Base-by-base conservation (phyloP, 2,113 vertebrate species). In the Eolophus roseicapilla region DNA sequence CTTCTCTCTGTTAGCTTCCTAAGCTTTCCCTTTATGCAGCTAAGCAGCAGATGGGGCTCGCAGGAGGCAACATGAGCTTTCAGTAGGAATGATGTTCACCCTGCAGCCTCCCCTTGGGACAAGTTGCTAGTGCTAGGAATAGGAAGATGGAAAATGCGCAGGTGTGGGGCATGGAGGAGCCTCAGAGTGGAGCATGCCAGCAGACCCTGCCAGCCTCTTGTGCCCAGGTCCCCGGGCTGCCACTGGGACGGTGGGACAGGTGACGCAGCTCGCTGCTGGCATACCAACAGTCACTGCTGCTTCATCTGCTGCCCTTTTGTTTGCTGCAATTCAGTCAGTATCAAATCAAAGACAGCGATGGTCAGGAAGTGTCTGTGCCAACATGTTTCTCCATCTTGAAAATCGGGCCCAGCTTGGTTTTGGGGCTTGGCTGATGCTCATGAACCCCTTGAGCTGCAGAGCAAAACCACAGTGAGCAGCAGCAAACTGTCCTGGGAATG, bases 241-340 rank as follows among this genome's bases (percentile, higher is more conserved):
- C 47, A 18, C 63, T 3, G 4, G 29, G 20, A 14, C 3, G 4
- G 6, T 6, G 10, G 73, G 31, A 23, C 7, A 8, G 86, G 76
- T 82, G 84, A 62, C 24, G 4, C 44, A 18, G 47, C 70, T 46
- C 39, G 0, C 88, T 81, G 82, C 85, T 78, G 18, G 85, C 35
- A 41, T 86, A 9, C 74, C 0, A 1, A 9, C 62, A 14, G 73
- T 57, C 2, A 0, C 69, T 80, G 63, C 85, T 69, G 81, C 90
- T 95, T 91, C 84, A 65, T 81, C 92, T 82, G 68, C 59, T 55
- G 25, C 76, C 86, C n/a, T n/a, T n/a, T n/a, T n/a, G n/a, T n/a
- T n/a, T n/a, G n/a, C n/a, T n/a, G n/a, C n/a, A n/a, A n/a, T n/a
- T n/a, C n/a, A n/a, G n/a, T n/a, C n/a, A n/a, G n/a, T n/a, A n/a